A percentile compares a stretch with the other conserved stretches of the same genome.
These are phyloP conservation scores for Thamnaconus septentrionalis DNA, from an alignment of 2,113 vertebrate species.

Conservation along the genomic window DNA sequence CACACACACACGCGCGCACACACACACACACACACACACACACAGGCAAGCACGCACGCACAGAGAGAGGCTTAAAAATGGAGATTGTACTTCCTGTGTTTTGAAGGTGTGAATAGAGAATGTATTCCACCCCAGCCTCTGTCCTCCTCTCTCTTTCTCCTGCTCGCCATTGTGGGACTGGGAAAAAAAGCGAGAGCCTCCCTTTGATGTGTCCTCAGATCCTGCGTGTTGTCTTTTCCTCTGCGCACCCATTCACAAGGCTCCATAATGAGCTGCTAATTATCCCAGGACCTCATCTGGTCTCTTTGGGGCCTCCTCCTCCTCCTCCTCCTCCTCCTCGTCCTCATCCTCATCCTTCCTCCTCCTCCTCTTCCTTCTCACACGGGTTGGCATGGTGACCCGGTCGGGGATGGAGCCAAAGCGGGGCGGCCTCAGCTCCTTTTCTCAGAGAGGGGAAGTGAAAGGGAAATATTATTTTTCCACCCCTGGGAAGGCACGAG, in stretches of 20 bases:
- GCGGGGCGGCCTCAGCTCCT: conserved; percentile 15
- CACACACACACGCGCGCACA: conserved; percentile 14
- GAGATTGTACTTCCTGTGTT: conserved; percentile 57
- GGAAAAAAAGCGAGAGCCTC: conserved; percentile 33
- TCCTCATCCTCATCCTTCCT: too few species aligned
- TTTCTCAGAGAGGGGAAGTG: neutral
- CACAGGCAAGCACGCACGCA: neutral
- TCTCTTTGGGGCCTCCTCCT: conserved; percentile 40
- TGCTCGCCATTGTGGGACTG: conserved; percentile 24
- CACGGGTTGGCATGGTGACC: conserved; percentile 75
- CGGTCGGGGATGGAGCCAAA: neutral
- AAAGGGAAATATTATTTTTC: conserved; percentile 16
- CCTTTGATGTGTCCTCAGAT: conserved; percentile 58
- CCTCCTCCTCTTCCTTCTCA: conserved; percentile 38
- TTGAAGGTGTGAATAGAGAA: conserved; percentile 57
- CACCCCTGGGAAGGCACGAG: conserved; percentile 6
- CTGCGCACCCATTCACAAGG: conserved; percentile 49
- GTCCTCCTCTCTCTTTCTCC: conserved; percentile 7
- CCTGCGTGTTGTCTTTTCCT: conserved; percentile 46
- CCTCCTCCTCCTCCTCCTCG: too few species aligned
- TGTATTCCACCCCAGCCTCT: conserved; percentile 29
- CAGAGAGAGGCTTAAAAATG: conserved; percentile 37
- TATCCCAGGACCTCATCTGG: conserved; percentile 67
- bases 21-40: conserved; percentile 19
- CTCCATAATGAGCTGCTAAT: conserved; percentile 70